Evolutionary conservation across 2,113 vertebrate species (phyloP).

Genomic region (Bambusicola thoracicus): DNA sequence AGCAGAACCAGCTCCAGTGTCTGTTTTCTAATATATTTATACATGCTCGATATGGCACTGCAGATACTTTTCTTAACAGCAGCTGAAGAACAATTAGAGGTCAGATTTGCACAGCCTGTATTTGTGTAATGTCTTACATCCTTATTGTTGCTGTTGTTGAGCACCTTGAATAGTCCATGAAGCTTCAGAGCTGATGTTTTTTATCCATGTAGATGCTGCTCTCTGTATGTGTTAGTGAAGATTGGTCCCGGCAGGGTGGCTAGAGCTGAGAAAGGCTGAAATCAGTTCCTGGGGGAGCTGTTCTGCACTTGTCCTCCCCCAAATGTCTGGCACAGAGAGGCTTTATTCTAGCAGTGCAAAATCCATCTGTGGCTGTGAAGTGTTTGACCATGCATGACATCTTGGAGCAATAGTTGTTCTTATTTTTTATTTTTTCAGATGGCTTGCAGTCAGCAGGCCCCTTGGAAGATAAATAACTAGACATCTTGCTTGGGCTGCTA

Average conservation of each 20-base stretch:
- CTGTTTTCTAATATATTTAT: neutral
- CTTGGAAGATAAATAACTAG: neutral
- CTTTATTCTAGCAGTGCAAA: neutral
- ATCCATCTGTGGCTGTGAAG: neutral
- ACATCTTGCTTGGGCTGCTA: neutral
- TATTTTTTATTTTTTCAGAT: neutral
- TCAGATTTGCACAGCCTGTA: fast-evolving
- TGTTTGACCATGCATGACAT: neutral
- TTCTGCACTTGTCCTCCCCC: neutral
- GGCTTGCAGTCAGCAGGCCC: neutral
- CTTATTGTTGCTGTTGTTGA: neutral
- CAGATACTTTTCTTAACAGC: neutral
- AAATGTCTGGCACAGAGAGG: neutral
- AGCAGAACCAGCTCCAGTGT: neutral
- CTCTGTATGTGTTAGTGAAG: neutral
- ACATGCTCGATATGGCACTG: neutral
- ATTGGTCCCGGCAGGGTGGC: neutral
- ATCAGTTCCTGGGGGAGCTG: neutral
- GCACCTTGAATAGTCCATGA: neutral
- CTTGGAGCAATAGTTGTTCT: neutral
- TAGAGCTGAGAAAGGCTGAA: neutral
- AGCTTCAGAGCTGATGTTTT: neutral
- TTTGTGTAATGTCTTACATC: neutral
- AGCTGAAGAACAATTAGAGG: neutral
- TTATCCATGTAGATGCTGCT: neutral